Conservation (phyloP, 2,888 invertebrate species). For the Alloplasta piceator region DNA sequence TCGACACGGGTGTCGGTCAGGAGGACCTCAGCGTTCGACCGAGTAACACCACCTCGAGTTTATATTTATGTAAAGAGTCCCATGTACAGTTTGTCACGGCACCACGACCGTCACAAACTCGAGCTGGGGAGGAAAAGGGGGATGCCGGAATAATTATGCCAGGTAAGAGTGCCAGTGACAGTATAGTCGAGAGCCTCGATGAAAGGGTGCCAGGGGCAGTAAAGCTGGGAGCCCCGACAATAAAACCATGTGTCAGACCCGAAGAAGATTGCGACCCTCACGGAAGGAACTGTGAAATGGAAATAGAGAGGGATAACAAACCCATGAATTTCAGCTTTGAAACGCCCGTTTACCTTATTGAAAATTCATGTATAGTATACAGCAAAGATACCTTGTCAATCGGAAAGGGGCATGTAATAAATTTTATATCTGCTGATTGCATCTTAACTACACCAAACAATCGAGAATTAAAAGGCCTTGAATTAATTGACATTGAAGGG, state of each 20-base stretch:
- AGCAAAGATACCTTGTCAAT: slow-evolving; percentile 32
- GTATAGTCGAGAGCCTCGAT: too few relatives aligned
- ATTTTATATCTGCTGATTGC: slow-evolving; percentile 33
- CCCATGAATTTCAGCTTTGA: not conserved
- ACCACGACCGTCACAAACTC: not conserved
- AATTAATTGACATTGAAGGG: slow-evolving; percentile 16
- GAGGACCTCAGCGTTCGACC: not conserved
- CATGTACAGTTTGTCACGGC: not conserved
- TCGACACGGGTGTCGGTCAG: not conserved
- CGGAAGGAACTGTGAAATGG: too few relatives aligned
- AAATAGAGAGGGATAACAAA: too few relatives aligned
- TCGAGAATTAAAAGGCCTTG: slow-evolving; percentile 22
- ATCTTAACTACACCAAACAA: slow-evolving; percentile 12
- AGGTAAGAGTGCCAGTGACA: not conserved
- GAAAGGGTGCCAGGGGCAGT: not conserved
- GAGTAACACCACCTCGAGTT: not conserved
- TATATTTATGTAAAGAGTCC: not conserved
- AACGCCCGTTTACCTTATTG: not conserved
- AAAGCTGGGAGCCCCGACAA: not conserved
- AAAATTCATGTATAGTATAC: slow-evolving; percentile 19
- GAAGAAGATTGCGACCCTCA: slow-evolving; percentile 9
- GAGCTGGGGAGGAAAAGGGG: not conserved
- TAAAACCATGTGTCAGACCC: slow-evolving; percentile 11
- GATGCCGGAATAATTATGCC: not conserved
- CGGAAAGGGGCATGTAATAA: slow-evolving; percentile 5